These are phyloP conservation scores for Megathymus violae DNA, from an alignment of 1,140 invertebrate species.

Conservation along the genomic window DNA sequence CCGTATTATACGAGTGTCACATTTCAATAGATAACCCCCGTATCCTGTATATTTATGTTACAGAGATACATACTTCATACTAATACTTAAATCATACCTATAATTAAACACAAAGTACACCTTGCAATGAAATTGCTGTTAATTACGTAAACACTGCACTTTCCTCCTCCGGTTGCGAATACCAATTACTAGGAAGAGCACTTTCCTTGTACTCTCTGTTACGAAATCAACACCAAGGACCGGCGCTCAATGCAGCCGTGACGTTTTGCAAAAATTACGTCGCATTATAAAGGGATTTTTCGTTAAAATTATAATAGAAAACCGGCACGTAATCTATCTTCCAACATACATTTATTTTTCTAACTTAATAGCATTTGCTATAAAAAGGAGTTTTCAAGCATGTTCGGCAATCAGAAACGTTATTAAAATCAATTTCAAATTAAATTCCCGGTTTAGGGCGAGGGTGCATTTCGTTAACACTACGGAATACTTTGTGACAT, in stretches of 20 bases:
- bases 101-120: background rate
- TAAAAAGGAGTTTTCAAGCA: slow-evolving; percentile 12
- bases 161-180: slow-evolving; percentile 14
- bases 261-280: background rate
- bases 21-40: too few species aligned
- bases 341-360: too few species aligned
- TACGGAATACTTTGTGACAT: slow-evolving; percentile 13
- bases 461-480: slow-evolving; percentile 30
- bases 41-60: too few species aligned
- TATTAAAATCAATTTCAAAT: slow-evolving; percentile 30
- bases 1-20: too few species aligned
- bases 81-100: background rate
- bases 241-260: background rate
- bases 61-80: too few species aligned
- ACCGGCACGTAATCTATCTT: too few species aligned
- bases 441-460: slow-evolving; percentile 2
- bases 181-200: slow-evolving; percentile 26
- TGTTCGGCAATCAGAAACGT: slow-evolving; percentile 26
- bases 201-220: slow-evolving; percentile 30
- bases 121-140: slow-evolving; percentile 15
- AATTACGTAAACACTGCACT: slow-evolving; percentile 29
- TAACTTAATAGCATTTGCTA: too few species aligned
- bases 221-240: background rate
- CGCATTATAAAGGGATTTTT: too few species aligned
- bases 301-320: too few species aligned